Evolutionary conservation across 2,888 invertebrate species (phyloP).

Genomic region (Melanophora roralis): DNA sequence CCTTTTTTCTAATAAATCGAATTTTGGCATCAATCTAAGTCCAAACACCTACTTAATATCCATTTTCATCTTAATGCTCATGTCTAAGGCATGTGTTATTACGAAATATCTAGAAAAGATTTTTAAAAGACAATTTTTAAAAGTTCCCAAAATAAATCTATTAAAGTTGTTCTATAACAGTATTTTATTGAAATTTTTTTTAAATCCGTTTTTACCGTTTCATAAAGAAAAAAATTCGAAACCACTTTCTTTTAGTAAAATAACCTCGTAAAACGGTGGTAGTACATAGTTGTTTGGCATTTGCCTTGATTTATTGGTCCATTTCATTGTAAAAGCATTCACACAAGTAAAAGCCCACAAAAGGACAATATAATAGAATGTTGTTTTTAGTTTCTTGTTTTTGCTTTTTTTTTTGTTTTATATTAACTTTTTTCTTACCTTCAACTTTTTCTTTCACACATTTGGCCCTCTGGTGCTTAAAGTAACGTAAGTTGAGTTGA

Average conservation of each 20-base stretch:
- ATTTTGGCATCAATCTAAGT: no score
- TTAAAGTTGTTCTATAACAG: no score
- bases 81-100: no score
- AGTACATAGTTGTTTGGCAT: constrained; percentile 57
- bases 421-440: constrained; percentile 1
- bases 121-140: no score
- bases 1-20: no score
- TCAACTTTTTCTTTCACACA: neutral
- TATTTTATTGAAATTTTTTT: no score
- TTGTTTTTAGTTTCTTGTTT: neutral
- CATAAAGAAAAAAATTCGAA: no score
- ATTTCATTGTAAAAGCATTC: constrained; percentile 59
- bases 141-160: no score
- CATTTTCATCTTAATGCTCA: no score
- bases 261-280: constrained; percentile 32
- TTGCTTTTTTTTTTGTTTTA: neutral
- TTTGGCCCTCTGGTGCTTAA: neutral
- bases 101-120: no score
- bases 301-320: constrained; percentile 63
- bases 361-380: constrained; percentile 43
- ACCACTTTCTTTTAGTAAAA: neutral
- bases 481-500: neutral
- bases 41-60: no score
- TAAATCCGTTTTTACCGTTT: no score
- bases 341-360: constrained; percentile 50